Evolutionary conservation across 2,888 invertebrate species (phyloP).

Genomic region (Diploptera punctata): DNA sequence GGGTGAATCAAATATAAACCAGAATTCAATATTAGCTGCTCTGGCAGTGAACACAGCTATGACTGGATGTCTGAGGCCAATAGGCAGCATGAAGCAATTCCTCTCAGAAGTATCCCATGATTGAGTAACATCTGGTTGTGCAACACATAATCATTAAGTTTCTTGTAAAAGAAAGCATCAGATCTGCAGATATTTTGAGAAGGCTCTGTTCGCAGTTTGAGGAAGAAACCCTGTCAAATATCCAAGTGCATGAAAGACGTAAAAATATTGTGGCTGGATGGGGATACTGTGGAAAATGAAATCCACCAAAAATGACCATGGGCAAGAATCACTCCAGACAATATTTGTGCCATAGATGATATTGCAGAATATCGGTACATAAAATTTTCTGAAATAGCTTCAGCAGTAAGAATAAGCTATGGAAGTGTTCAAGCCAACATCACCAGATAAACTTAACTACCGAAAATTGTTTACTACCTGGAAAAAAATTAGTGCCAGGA

Average conservation of each 20-base stretch:
- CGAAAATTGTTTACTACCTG: background rate
- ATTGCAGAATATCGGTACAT: background rate
- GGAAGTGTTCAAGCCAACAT: background rate
- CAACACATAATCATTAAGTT: background rate
- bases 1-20: background rate
- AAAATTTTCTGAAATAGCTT: background rate
- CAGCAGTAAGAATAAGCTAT: slow-evolving; percentile 6
- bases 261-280: background rate
- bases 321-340: background rate
- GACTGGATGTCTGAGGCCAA: background rate
- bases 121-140: background rate
- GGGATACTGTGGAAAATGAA: slow-evolving; percentile 2
- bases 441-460: slow-evolving; percentile 3
- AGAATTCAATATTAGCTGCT: background rate
- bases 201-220: background rate
- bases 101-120: background rate
- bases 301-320: background rate
- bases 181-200: background rate
- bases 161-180: too few relatives aligned
- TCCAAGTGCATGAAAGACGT: background rate
- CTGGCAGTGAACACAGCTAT: background rate
- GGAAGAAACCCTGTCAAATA: background rate
- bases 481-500: background rate
- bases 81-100: background rate
- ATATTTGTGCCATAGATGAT: too few relatives aligned